A percentile compares a stretch with the other conserved stretches of the same genome.
Conservation (phyloP, 2,113 vertebrate species). For the Corythaixoides concolor region DNA sequence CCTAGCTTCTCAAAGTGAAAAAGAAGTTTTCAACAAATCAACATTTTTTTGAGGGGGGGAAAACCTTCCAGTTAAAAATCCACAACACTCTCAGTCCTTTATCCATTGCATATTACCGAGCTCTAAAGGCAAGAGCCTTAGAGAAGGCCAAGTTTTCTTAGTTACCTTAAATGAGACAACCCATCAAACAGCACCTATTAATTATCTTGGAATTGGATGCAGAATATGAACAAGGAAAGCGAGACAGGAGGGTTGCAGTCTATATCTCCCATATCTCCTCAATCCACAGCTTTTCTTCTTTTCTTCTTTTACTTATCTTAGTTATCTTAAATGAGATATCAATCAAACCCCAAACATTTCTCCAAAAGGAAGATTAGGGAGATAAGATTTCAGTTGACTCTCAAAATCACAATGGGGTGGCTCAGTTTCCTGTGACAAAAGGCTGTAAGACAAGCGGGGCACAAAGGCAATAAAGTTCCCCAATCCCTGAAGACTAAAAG, state of each 20-base stretch:
- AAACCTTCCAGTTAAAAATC: not conserved
- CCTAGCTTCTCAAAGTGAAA: not conserved
- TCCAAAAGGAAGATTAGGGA: not conserved
- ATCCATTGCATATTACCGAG: not conserved
- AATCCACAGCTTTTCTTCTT: not conserved
- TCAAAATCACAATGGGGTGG: not conserved
- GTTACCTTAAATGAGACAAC: not conserved
- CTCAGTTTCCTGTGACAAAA: not conserved
- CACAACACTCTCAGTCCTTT: not conserved
- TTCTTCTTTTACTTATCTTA: not conserved
- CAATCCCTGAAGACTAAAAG: not conserved
- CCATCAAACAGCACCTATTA: not conserved
- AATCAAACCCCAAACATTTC: not conserved
- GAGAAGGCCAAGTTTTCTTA: not conserved
- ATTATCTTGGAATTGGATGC: not conserved
- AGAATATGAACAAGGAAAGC: not conserved
- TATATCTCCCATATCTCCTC: not conserved
- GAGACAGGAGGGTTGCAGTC: not conserved
- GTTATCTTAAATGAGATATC: not conserved
- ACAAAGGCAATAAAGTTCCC: not conserved
- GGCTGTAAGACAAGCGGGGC: not conserved
- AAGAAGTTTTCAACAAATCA: not conserved
- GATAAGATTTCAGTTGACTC: not conserved
- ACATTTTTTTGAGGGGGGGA: accelerated
- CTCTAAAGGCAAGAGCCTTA: not conserved